Percentiles rank a stretch among this genome's conserved stretches.
These are phyloP conservation scores for Phytoseiulus persimilis DNA, from an alignment of 2,888 invertebrate genomes.

Conservation along the genomic window DNA sequence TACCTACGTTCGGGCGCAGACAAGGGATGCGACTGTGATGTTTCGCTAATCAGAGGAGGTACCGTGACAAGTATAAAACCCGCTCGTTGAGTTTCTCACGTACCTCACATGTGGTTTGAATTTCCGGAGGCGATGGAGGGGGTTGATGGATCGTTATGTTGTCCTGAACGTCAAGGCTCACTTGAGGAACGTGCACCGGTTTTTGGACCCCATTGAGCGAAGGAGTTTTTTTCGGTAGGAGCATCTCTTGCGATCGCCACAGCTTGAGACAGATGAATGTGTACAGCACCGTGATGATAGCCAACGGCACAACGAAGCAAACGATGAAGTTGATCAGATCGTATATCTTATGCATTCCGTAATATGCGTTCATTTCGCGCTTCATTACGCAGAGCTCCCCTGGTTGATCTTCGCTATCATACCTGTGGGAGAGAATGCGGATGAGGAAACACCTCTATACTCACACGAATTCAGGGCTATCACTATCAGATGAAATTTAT, in stretches of 20 bases:
- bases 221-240: neutral
- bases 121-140: neutral
- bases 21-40: too few relatives aligned
- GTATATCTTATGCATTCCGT: slow-evolving; percentile 56
- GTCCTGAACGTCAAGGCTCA: neutral
- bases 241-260: slow-evolving; percentile 56
- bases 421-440: neutral
- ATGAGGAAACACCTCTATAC: neutral
- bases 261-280: slow-evolving; percentile 72
- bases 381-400: slow-evolving; percentile 25
- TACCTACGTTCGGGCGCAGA: too few relatives aligned
- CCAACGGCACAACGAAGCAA: slow-evolving; percentile 70
- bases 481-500: too few relatives aligned
- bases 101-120: neutral
- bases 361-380: neutral
- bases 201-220: neutral
- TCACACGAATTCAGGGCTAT: neutral
- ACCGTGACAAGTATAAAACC: neutral
- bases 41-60: neutral
- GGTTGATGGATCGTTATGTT: neutral
- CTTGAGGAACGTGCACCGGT: neutral
- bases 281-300: slow-evolving; percentile 68
- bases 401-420: slow-evolving; percentile 28
- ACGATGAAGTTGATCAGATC: slow-evolving; percentile 73
- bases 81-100: neutral